Base-by-base conservation (phyloP, 2,888 invertebrate species). In the Axea sp. region DNA sequence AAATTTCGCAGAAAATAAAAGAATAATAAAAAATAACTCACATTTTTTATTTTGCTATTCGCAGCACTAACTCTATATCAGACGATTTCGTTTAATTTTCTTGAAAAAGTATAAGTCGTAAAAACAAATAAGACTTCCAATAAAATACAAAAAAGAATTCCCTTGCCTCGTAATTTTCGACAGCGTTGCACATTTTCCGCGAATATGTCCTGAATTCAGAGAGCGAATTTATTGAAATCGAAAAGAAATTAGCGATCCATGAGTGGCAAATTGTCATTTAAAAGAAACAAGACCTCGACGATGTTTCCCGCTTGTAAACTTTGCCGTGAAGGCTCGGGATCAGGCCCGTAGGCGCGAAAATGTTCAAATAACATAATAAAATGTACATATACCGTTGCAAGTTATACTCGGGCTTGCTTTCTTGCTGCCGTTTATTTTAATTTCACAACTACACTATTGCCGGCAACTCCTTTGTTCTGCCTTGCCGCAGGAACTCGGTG, bases 381-480 rank as follows among this genome's bases (percentile, higher is more conserved):
- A 76, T 76, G 73, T 53, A 24, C 64, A 64, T 57, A 59, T 53
- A 65, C 68, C 73, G 65, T 57, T 73, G 67, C 71, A 49, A 49
- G 69, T 67, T 78, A 76, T 73, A 76, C 72, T 60, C 73, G 43
- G 72, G 45, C 53, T 72, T 72, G 75, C 77, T 81, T 81, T 82
- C 83, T 81, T 83, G 80, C 82, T 77, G 80, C 82, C 83, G 84
- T 86, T 85, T 85, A 86, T 86, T 86, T 86, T 86, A 86, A 86
- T 85, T 84, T 84, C 81, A 78, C 76, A 77, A 78, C 78, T 76
- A 76, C 41, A 77, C 73, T 60, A 75, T 73, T 69, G 78, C 76
- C 77, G 78, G 77, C 65, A 75, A 67, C 53, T 76, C 81, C 83
- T 84, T 84, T 83, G 82, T 84, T 81, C 83, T 80, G 65, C 59